These are phyloP conservation scores for Oscheius sp. DNA, from an alignment of 1,140 invertebrate species.

Conservation along the genomic window DNA sequence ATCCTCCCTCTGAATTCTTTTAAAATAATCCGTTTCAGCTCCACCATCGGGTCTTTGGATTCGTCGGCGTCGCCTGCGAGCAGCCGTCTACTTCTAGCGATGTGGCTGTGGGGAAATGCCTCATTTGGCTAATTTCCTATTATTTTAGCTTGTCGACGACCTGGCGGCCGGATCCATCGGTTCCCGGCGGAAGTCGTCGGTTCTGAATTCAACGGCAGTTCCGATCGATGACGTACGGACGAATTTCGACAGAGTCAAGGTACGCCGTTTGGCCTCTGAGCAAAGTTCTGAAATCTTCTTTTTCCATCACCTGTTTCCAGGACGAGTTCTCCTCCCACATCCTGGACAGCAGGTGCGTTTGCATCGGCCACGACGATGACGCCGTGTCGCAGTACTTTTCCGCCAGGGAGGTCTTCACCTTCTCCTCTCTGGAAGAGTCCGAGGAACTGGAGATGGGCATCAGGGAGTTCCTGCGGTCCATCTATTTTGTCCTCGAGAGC, in stretches of 20 bases:
- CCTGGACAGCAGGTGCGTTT: slow-evolving; percentile 48
- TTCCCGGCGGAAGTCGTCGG: background rate
- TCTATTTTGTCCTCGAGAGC: slow-evolving; percentile 57
- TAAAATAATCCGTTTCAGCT: slow-evolving; percentile 29
- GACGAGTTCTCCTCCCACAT: slow-evolving; percentile 37
- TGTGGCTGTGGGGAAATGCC: background rate
- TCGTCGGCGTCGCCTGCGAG: slow-evolving; percentile 44
- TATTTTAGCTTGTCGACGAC: background rate
- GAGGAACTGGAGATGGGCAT: slow-evolving; percentile 49
- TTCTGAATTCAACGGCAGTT: background rate
- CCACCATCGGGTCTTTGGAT: slow-evolving; percentile 48
- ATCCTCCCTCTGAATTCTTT: slow-evolving; percentile 14
- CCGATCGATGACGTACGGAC: background rate
- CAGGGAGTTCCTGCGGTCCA: slow-evolving; percentile 51
- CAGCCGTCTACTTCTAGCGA: slow-evolving; percentile 4
- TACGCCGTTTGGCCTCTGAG: too few relatives aligned
- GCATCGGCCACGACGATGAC: slow-evolving; percentile 44
- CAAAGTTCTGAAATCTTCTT: background rate
- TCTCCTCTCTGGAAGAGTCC: slow-evolving; percentile 39
- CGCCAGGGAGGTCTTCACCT: slow-evolving; percentile 38
- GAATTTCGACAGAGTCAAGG: slow-evolving; percentile 18
- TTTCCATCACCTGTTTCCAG: slow-evolving; percentile 37
- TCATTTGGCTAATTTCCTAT: background rate
- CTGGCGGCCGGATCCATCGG: background rate
- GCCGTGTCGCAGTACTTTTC: slow-evolving; percentile 22